phyloP scores from a whole-genome alignment of 35 echinoderm and acorn worm species.

The Strongylocentrotus purpuratus region DNA sequence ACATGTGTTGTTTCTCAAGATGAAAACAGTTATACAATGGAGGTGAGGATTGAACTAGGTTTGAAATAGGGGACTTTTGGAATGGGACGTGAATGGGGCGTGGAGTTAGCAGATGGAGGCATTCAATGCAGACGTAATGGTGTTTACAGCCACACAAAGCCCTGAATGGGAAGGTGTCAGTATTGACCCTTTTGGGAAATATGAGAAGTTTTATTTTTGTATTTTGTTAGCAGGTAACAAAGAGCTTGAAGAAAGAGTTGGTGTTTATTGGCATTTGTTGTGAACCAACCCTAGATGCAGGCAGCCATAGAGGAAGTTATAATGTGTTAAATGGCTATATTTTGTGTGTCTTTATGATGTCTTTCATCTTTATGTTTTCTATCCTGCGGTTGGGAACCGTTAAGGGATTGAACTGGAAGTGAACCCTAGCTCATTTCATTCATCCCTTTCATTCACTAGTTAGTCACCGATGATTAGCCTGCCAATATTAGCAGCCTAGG shows the following conservation, averaged over 20 bases:
- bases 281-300: neutral
- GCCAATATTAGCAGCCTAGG: neutral
- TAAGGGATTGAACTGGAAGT: neutral
- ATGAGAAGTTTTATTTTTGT: neutral
- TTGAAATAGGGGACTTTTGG: neutral
- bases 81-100: neutral
- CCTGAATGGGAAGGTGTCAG: neutral
- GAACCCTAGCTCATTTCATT: neutral
- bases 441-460: conserved; percentile 16
- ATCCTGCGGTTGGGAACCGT: neutral
- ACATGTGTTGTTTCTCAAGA: neutral
- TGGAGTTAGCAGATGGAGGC: neutral
- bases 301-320: neutral
- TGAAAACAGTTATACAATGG: neutral
- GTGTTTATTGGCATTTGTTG: neutral
- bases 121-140: neutral
- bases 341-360: neutral
- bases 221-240: neutral
- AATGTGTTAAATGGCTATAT: neutral
- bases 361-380: neutral
- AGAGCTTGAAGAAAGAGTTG: neutral
- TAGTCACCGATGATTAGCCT: conserved; percentile 36
- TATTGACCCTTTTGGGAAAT: neutral
- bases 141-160: conserved; percentile 24
- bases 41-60: neutral